Evolutionary conservation across 1,140 invertebrate genomes (phyloP).

Genomic region (Glossosoma conforme): DNA sequence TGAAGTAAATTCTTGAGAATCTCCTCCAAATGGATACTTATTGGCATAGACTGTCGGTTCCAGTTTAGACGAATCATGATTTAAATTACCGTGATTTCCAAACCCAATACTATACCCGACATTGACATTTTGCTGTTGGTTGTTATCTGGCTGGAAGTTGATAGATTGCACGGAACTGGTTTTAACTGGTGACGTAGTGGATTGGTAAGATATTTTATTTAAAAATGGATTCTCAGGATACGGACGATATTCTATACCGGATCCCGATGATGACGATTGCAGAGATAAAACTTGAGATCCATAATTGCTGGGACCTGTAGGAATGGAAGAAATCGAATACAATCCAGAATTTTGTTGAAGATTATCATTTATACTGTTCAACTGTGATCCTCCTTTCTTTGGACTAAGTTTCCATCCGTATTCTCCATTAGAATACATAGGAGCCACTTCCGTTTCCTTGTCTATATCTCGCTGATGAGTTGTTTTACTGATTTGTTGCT

Average conservation of each 20-base stretch:
- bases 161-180: slow-evolving; percentile 21
- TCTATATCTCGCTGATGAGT: slow-evolving; percentile 32
- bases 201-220: slow-evolving; percentile 37
- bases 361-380: slow-evolving; percentile 34
- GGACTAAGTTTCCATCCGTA: slow-evolving; percentile 46
- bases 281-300: slow-evolving; percentile 14
- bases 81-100: slow-evolving; percentile 10
- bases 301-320: slow-evolving; percentile 32
- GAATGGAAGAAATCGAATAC: slow-evolving; percentile 33
- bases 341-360: slow-evolving; percentile 29
- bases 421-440: slow-evolving; percentile 44
- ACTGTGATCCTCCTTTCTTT: slow-evolving; percentile 34
- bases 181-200: slow-evolving; percentile 11
- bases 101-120: slow-evolving; percentile 32
- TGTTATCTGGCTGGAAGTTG: slow-evolving; percentile 42
- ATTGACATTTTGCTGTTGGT: slow-evolving; percentile 38
- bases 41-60: slow-evolving; percentile 19
- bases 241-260: slow-evolving; percentile 22
- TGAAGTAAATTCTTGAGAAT: slow-evolving; percentile 21
- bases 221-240: slow-evolving; percentile 30
- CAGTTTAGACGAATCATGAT: slow-evolving; percentile 16
- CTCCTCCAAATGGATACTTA: slow-evolving; percentile 17
- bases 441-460: slow-evolving; percentile 35
- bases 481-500: slow-evolving; percentile 34
- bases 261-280: slow-evolving; percentile 15